Evolutionary conservation across 2,888 invertebrate genomes (phyloP).

Genomic region (Pandemis corylana): DNA sequence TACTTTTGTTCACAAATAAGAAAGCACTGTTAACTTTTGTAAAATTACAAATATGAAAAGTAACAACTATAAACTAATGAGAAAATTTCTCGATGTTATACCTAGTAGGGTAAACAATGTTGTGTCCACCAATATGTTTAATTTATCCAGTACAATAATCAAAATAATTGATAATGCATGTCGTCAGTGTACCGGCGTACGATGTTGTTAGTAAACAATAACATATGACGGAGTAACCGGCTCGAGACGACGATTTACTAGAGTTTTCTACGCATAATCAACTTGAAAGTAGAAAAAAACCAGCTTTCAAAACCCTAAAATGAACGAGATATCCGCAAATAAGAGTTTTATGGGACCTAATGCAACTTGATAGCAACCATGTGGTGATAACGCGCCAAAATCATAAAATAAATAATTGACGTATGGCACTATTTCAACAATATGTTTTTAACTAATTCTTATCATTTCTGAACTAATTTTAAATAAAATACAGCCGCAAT

Average conservation of each 20-base stretch:
- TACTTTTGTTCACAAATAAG: neutral
- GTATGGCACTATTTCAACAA: constrained; percentile 21
- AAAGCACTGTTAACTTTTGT: neutral
- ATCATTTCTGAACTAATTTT: constrained; percentile 38
- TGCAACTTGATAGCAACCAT: constrained; percentile 63
- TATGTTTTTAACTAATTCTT: neutral
- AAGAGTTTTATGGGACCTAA: constrained; percentile 48
- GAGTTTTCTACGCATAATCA: constrained; percentile 51
- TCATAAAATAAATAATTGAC: constrained; percentile 58
- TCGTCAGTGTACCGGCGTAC: constrained; percentile 66
- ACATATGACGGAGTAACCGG: constrained; percentile 70
- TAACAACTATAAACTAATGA: neutral
- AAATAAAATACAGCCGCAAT: constrained; percentile 29
- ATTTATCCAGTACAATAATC: constrained; percentile 38
- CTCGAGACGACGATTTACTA: constrained; percentile 47
- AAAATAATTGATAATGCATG: constrained; percentile 45
- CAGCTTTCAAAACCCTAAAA: constrained; percentile 47
- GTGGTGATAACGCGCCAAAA: constrained; percentile 76
- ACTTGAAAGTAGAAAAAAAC: constrained; percentile 50
- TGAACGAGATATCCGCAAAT: constrained; percentile 52
- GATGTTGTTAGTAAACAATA: constrained; percentile 82
- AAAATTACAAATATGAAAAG: constrained; percentile 2
- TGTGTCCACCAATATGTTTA: constrained; percentile 34
- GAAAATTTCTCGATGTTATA: constrained; percentile 17
- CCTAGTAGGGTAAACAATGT: constrained; percentile 23